Conservation (phyloP, 2,888 invertebrate genomes). For the Blomia tropicalis region DNA sequence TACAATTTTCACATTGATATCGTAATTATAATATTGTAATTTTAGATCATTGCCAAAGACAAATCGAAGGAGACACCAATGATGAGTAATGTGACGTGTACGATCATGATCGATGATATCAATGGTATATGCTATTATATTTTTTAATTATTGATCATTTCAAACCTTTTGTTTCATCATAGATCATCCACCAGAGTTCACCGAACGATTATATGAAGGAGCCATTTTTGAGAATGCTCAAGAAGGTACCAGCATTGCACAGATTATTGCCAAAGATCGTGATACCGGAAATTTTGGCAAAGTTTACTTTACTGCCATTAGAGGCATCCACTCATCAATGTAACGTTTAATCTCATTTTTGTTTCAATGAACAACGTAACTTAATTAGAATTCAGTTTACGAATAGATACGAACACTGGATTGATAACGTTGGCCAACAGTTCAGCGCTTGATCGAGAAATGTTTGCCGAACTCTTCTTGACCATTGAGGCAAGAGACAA, state of each 20-base stretch:
- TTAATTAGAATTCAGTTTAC: not conserved
- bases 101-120: slow-evolving; percentile 35
- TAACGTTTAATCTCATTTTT: slow-evolving; percentile 22
- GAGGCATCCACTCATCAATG: slow-evolving; percentile 29
- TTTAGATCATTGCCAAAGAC: slow-evolving; percentile 30
- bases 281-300: slow-evolving; percentile 29
- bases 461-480: slow-evolving; percentile 29
- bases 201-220: slow-evolving; percentile 29
- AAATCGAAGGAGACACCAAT: slow-evolving; percentile 27
- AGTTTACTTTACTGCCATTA: slow-evolving; percentile 29
- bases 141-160: not conserved
- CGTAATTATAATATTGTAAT: not conserved
- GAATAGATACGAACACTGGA: slow-evolving; percentile 28
- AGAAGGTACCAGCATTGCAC: slow-evolving; percentile 34
- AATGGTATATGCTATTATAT: slow-evolving; percentile 32
- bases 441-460: slow-evolving; percentile 33
- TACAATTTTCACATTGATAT: not conserved
- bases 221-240: slow-evolving; percentile 36
- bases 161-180: not conserved
- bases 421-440: slow-evolving; percentile 31
- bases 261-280: slow-evolving; percentile 32
- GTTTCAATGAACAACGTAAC: not conserved
- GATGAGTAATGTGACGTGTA: slow-evolving; percentile 29
- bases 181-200: slow-evolving; percentile 36
- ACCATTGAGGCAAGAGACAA: slow-evolving; percentile 35